Conservation (phyloP, 2,113 vertebrate genomes). For the Zootoca vivipara region DNA sequence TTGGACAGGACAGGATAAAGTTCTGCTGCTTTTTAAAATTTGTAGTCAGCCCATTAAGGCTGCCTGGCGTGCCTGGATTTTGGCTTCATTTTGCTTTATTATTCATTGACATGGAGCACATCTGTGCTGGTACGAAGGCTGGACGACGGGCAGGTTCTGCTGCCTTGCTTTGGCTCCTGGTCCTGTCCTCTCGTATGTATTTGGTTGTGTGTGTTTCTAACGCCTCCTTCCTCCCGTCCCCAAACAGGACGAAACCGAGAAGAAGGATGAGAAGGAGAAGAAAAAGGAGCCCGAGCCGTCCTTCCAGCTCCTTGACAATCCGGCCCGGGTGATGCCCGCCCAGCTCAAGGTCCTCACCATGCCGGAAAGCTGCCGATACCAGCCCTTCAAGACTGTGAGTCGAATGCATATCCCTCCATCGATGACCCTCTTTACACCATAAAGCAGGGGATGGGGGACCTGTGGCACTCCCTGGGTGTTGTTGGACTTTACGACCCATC, state of each 20-base stretch:
- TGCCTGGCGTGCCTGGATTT: background rate
- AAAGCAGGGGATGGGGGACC: too few relatives aligned
- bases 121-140: too few relatives aligned
- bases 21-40: background rate
- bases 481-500: too few relatives aligned
- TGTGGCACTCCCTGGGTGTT: too few relatives aligned
- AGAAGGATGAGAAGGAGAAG: slow-evolving; percentile 94
- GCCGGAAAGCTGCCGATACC: slow-evolving; percentile 94
- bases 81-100: background rate
- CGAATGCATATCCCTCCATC: background rate
- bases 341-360: slow-evolving; percentile 96
- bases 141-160: too few relatives aligned
- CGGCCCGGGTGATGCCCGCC: slow-evolving; percentile 95
- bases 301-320: slow-evolving; percentile 95
- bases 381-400: slow-evolving; percentile 95
- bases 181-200: background rate
- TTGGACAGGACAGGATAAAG: background rate
- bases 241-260: slow-evolving; percentile 82
- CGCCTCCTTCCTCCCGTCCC: background rate
- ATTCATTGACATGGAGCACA: too few relatives aligned
- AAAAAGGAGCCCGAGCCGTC: slow-evolving; percentile 97
- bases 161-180: background rate
- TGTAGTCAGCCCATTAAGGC: background rate
- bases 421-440: background rate
- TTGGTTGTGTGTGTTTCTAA: background rate